Base-by-base conservation (phyloP, 2,888 invertebrate genomes). In the Xestia rhomboidea region DNA sequence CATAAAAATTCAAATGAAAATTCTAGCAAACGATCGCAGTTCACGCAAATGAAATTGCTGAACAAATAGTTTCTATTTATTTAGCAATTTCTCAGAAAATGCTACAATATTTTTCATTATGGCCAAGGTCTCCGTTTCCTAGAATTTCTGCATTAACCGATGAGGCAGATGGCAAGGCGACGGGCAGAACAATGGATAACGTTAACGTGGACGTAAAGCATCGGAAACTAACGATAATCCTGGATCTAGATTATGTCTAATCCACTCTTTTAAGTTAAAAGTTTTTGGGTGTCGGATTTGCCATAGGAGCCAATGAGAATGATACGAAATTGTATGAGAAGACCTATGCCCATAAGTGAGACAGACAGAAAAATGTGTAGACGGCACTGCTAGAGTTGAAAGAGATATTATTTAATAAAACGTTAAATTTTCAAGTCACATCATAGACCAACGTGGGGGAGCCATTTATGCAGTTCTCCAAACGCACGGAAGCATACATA, bases 61-160 rank as follows among this genome's bases (percentile, higher is more conserved):
- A 80, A 62, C 27, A 62, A 73, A 83, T 78, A 73, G 66, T 57
- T 67, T 77, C 30, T 75, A 77, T 75, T 73, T 73, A 69, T 71
- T 79, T 68, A 66, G 38, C 51, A 38, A 72, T 74, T 84, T 76
- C 75, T 30, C 44, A 76, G 81, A 75, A 77, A 67, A 49, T 24
- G 60, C 27, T 72, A 63, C 27, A 63, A 51, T 81, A 63, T 81
- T 68, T 81, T 73, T 73, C 41, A 62, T 49, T 34, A 51, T 63
- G 41, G 24, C 60, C 66, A 80, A 75, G 68, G 84, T 69, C n/a
- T 49, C 60, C 15, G 51, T 76, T 80, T 82, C 51, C 60, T 82
- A 73, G 68, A 76, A 72, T 60, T 66, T 71, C 41, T 72, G n/a
- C 13, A 72, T 68, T 44, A 64, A 62, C 68, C 34, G 5, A 69